Conservation (phyloP, 2,797 vertebrate species). For the Vultur gryphus region DNA sequence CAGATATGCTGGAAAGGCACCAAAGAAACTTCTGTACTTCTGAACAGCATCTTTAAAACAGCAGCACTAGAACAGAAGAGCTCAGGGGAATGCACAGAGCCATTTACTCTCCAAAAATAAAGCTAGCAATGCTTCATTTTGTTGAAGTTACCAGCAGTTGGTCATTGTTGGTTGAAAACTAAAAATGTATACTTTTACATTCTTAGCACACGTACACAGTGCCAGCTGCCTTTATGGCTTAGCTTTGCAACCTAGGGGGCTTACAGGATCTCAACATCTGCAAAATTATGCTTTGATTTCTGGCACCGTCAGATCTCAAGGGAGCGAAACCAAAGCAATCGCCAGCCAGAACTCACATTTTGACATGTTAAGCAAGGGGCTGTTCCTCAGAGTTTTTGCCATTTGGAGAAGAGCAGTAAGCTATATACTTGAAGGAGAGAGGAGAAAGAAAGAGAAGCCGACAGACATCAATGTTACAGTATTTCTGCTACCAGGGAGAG, state of each 20-base stretch:
- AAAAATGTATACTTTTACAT: constrained; percentile 69
- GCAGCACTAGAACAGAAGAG: constrained; percentile 8
- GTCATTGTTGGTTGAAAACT: constrained; percentile 64
- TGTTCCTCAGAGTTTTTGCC: constrained; percentile 62
- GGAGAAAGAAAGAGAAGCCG: not conserved
- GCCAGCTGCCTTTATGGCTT: constrained; percentile 58
- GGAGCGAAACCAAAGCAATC: constrained; percentile 59
- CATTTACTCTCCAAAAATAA: constrained; percentile 53
- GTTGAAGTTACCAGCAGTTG: constrained; percentile 55
- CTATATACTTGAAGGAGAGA: not conserved
- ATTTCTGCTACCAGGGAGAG: constrained; percentile 67
- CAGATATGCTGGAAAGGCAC: constrained; percentile 50
- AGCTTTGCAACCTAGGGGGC: constrained; percentile 62
- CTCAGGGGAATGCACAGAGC: constrained; percentile 38
- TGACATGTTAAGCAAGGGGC: constrained; percentile 66
- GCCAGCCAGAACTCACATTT: constrained; percentile 71
- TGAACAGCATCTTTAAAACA: constrained; percentile 52
- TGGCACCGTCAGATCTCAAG: constrained; percentile 55
- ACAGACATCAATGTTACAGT: constrained; percentile 46
- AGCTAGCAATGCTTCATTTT: constrained; percentile 19
- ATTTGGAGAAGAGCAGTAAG: constrained; percentile 50
- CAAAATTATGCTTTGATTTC: constrained; percentile 68
- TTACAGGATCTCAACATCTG: constrained; percentile 66
- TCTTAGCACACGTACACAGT: constrained; percentile 41
- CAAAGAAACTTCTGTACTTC: constrained; percentile 36